Evolutionary conservation across 1,140 invertebrate species (phyloP).

Genomic region (Drosophila suzukii): DNA sequence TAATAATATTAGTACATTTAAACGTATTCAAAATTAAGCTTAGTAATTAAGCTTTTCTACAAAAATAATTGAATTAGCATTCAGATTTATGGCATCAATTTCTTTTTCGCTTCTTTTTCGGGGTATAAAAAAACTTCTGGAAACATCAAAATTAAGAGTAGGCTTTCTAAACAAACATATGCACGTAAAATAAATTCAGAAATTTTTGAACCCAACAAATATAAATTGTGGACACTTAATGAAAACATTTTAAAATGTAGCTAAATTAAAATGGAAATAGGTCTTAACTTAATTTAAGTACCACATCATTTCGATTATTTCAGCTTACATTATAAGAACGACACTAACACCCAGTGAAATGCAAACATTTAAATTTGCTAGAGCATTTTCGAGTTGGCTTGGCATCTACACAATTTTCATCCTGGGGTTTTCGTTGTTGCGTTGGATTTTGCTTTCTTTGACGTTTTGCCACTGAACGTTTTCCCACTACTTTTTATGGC

Average conservation of each 20-base stretch:
- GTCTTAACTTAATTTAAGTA: too few species aligned
- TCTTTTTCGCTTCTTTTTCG: too few species aligned
- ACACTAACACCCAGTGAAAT: background rate
- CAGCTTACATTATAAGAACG: too few species aligned
- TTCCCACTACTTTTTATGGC: constrained; percentile 74
- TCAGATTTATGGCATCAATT: background rate
- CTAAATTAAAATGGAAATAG: too few species aligned
- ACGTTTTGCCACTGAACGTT: constrained; percentile 42
- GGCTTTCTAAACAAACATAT: too few species aligned
- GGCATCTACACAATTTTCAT: background rate
- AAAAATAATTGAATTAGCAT: background rate
- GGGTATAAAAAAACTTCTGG: too few species aligned
- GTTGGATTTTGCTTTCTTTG: constrained; percentile 73
- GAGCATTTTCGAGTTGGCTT: constrained; percentile 24
- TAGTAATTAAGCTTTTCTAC: background rate
- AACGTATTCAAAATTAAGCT: background rate
- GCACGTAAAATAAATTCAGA: too few species aligned
- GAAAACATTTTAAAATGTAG: too few species aligned
- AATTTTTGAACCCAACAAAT: background rate
- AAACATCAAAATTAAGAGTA: too few species aligned
- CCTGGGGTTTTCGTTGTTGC: constrained; percentile 31
- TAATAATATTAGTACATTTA: background rate
- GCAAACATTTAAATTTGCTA: constrained; percentile 5
- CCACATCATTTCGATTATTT: too few species aligned
- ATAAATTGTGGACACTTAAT: background rate